Evolutionary conservation across 2,888 invertebrate genomes (phyloP), one percentile per base, ranked within the genome.

Genomic region (Furcula furcula): DNA sequence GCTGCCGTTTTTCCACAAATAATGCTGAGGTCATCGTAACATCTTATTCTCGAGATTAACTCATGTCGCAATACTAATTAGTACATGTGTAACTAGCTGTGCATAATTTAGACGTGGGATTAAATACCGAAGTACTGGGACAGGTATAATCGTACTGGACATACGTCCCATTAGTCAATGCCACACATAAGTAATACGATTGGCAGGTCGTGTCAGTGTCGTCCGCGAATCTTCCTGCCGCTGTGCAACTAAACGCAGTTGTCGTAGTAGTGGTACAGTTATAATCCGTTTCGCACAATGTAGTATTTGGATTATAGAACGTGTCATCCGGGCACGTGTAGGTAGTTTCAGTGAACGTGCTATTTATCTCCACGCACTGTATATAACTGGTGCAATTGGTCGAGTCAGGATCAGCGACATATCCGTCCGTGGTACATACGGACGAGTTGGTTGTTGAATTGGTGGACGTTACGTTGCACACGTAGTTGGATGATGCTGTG

Each of bases 181-280:
- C 37, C 1, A 79, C 79, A 46, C 90, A 90, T 18, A 74, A 65
- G 38, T 67, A 81, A 45, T 89, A 90, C 0, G 56, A 64, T 41
- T 79, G 66, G 36, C 89, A 90, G 1, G 76, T 76, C 0, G 73
- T 58, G 31, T 89, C 89, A 1, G 67, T 38, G 1, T 67, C 46
- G 46, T 90, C 67, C 0, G 83, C 71, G 22, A 71, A 86, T 48
- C 86, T 72, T 1, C 90, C 90, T 0, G 68, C 71, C 0, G 75
- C 35, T 0, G 70, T 53, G 43, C 90, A 90, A 0, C 62, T 57
- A 36, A 81, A 80, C 0, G 67, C 28, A 0, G 44, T 36, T 5
- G 40, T 42, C 1, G 36, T 37, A 0, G 40, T 39, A 3, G 35
- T 36, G 0, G 74, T 59, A 19, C 85, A 84, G 10, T 46, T 69